phyloP scores from a whole-genome alignment of 2,113 vertebrate species.

The Manacus vitellinus region DNA sequence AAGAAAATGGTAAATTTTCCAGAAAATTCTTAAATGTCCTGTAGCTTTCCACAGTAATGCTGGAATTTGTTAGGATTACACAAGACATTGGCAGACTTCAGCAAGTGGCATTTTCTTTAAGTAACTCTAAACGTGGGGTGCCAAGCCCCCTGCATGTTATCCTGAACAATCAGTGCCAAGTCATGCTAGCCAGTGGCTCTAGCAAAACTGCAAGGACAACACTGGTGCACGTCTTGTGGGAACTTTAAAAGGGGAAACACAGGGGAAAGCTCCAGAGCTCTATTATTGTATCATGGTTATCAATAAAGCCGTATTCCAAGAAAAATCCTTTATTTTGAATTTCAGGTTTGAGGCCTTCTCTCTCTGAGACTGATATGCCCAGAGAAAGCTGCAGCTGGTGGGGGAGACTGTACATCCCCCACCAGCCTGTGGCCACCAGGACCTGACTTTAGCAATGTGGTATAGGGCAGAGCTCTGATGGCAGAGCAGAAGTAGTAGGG shows the following conservation, averaged over 20 bases:
- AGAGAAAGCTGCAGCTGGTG: background rate
- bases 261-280: background rate
- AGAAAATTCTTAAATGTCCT: background rate
- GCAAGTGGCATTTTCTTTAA: background rate
- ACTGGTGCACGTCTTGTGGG: accelerated
- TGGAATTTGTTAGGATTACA: background rate
- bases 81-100: background rate
- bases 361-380: accelerated
- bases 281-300: accelerated
- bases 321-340: background rate
- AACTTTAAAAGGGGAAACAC: background rate
- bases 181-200: background rate
- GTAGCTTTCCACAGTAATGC: background rate
- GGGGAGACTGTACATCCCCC: background rate
- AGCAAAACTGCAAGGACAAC: accelerated
- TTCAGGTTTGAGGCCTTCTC: background rate
- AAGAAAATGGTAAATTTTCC: background rate
- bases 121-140: background rate
- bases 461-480: background rate
- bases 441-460: background rate
- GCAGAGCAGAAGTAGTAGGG: background rate
- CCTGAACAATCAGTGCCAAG: background rate
- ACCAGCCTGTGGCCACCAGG: background rate
- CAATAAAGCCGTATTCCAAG: background rate
- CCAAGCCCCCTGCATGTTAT: accelerated